phyloP scores from a whole-genome alignment of 2,113 vertebrate species.

The Leuciscus idus region DNA sequence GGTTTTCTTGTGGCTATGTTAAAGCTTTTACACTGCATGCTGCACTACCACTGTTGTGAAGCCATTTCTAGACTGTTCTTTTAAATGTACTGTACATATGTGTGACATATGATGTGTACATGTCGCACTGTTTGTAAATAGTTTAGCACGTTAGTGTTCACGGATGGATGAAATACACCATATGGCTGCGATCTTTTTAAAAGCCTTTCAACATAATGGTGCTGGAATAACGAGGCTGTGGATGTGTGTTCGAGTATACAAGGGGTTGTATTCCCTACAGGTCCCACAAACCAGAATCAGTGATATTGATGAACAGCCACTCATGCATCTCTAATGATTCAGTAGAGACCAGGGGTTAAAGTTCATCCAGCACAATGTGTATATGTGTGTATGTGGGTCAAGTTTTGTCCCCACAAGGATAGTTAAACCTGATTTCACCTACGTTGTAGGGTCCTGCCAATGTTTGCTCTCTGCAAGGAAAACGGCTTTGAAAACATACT shows the following conservation, averaged over 20 bases:
- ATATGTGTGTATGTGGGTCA: background rate
- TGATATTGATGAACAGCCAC: constrained; percentile 68
- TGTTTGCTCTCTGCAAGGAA: background rate
- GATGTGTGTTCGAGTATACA: too few relatives aligned
- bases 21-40: background rate
- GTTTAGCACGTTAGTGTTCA: constrained; percentile 5
- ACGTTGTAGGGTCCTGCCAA: background rate
- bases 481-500: background rate
- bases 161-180: constrained; percentile 6
- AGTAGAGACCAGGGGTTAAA: constrained; percentile 67
- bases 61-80: background rate
- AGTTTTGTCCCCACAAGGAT: background rate
- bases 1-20: background rate
- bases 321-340: constrained; percentile 49
- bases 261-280: constrained; percentile 14
- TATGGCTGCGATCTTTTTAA: constrained; percentile 1
- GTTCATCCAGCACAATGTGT: constrained; percentile 49
- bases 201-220: constrained; percentile 1
- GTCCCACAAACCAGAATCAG: background rate
- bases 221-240: background rate
- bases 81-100: constrained; percentile 15
- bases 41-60: background rate
- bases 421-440: background rate
- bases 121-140: constrained; percentile 5
- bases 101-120: background rate